These are phyloP conservation scores for Grantiella picta DNA, from an alignment of 2,113 vertebrate genomes.

Conservation along the genomic window DNA sequence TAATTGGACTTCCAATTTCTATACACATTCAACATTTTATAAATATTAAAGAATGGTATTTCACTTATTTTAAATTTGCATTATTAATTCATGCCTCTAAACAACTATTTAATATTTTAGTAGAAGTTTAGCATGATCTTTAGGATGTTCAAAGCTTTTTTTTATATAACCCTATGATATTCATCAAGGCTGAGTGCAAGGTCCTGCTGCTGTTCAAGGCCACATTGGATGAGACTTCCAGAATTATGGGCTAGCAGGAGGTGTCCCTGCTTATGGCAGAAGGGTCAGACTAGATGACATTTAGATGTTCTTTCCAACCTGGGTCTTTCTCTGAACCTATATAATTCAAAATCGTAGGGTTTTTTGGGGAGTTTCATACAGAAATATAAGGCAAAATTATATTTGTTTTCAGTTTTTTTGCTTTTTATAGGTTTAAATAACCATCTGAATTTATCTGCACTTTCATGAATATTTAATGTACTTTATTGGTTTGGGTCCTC, in stretches of 20 bases:
- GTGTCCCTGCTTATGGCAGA: rapidly evolving
- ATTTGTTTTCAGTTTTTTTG: not conserved
- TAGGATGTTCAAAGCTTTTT: not conserved
- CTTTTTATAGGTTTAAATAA: not conserved
- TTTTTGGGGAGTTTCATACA: not conserved
- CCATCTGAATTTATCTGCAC: not conserved
- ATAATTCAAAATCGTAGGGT: not conserved
- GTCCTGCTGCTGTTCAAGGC: not conserved
- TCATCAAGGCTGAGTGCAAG: not conserved
- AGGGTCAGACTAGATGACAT: not conserved
- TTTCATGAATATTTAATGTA: not conserved
- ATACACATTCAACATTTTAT: not conserved
- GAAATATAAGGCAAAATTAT: not conserved
- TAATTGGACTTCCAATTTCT: not conserved
- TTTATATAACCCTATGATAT: not conserved
- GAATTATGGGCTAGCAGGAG: not conserved
- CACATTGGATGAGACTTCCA: not conserved
- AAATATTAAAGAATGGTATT: not conserved
- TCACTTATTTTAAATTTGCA: not conserved
- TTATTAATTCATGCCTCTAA: not conserved
- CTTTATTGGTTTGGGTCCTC: not conserved
- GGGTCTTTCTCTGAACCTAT: not conserved
- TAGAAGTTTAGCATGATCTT: not conserved
- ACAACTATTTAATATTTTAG: not conserved
- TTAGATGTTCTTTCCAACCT: not conserved